Evolutionary conservation across 2,113 vertebrate species (phyloP).

Genomic region (Lophius piscatorius): DNA sequence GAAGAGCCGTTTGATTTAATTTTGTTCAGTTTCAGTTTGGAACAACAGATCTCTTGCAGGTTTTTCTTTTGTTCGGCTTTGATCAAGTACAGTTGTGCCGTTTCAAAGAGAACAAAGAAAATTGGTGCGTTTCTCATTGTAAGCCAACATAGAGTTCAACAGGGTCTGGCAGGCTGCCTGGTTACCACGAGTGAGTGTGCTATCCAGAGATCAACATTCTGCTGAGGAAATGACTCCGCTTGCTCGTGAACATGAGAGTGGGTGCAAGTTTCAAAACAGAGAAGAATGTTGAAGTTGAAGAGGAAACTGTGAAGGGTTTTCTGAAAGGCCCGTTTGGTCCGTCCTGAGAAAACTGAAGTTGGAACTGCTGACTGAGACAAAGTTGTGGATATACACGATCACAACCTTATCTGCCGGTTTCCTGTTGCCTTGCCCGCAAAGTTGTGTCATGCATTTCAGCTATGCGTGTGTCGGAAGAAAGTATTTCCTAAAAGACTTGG

Average conservation of each 20-base stretch:
- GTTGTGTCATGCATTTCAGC: neutral
- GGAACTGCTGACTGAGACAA: constrained; percentile 8
- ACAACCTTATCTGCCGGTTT: no score
- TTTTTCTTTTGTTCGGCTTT: no score
- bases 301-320: neutral
- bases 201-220: constrained; percentile 29
- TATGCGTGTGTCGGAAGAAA: no score
- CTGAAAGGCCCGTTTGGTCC: no score
- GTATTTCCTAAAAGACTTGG: neutral
- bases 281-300: constrained; percentile 35
- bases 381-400: no score
- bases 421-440: no score
- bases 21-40: no score
- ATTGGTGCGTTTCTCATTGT: neutral
- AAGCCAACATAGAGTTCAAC: constrained; percentile 5
- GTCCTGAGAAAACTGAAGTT: no score
- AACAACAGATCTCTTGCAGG: no score
- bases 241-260: constrained; percentile 36
- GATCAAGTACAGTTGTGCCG: no score
- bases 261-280: constrained; percentile 21
- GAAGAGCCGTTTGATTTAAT: no score
- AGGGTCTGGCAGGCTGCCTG: neutral
- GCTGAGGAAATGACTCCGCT: constrained; percentile 36
- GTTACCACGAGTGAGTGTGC: neutral
- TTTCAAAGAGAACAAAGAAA: neutral